Conservation (phyloP, 2,797 vertebrate genomes). For the Sylvia borin region DNA sequence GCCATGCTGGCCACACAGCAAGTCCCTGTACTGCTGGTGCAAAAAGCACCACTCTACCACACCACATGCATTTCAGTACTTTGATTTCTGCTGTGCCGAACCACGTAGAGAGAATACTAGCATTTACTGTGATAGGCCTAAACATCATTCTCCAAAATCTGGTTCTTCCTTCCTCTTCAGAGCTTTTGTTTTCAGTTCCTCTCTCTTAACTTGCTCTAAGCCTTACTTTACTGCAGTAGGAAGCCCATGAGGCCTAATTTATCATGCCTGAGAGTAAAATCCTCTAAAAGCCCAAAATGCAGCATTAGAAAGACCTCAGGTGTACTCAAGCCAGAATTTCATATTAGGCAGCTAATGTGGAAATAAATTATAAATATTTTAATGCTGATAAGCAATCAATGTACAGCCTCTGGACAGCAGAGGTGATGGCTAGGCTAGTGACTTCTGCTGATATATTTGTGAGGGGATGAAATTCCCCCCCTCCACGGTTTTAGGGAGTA, state of each 20-base stretch:
- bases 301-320: neutral
- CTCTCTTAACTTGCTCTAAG: neutral
- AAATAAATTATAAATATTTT: constrained; percentile 22
- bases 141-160: neutral
- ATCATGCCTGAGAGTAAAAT: neutral
- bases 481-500: neutral
- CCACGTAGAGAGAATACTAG: rapidly evolving
- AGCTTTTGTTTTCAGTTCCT: neutral
- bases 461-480: neutral
- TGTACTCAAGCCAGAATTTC: neutral
- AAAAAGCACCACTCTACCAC: neutral
- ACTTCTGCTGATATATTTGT: neutral
- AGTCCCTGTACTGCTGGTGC: neutral
- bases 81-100: neutral
- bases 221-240: neutral
- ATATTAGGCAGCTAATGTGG: neutral
- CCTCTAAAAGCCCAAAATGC: neutral
- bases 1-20: neutral
- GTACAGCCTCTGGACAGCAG: neutral
- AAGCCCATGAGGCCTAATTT: neutral
- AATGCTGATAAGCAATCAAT: neutral
- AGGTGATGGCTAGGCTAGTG: neutral
- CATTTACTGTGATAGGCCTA: neutral
- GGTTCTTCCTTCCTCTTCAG: neutral
- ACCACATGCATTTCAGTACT: neutral